Base-by-base conservation (phyloP, 2,113 vertebrate species). In the human region DNA sequence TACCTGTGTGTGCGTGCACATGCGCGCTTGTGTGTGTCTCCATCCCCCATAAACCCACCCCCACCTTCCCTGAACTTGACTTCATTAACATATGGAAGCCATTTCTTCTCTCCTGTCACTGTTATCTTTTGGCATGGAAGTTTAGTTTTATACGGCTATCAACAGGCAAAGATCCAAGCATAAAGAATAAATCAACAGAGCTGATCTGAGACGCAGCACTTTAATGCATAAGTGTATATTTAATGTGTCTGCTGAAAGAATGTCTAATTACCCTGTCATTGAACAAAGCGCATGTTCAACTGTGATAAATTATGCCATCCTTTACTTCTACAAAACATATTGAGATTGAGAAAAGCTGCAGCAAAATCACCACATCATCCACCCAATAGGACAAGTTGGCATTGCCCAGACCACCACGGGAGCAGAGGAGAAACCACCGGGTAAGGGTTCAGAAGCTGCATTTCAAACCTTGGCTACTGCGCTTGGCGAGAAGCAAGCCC, bases 191-290 rank as follows among this genome's bases (percentile, higher is more conserved):
- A 98, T 98, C 98, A 98, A 80, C 97, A 94, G 96, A 95, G 97
- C 96, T 85, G 98, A 97, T 98, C 98, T 40, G 96, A 98, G 98
- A 97, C 93, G 78, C 93, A 72, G 97, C 96, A 97, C 98, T 97
- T 98, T 98, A 98, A 98, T 97, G 98, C 98, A 64, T 98, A 90
- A 97, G 98, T 98, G 98, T 98, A 97, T 98, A 97, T 98, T 98
- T 98, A 98, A 98, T 96, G 97, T 97, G 98, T 98, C 98, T 98
- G 90, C 98, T 94, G 98, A 98, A 98, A 97, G 97, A 97, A 96
- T 98, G 98, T 98, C 98, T 99, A 98, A 99, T 99, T 98, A 98
- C 97, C 97, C 98, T 99, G 98, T 98, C 98, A 98, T 86, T 89
- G 98, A 96, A 98, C 97, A 98, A 97, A 98, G 98, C 98, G 64